A percentile compares a stretch with the other conserved stretches of the same genome.
phyloP scores from a whole-genome alignment of 1,140 invertebrate genomes.

The Bombus sibiricus region DNA sequence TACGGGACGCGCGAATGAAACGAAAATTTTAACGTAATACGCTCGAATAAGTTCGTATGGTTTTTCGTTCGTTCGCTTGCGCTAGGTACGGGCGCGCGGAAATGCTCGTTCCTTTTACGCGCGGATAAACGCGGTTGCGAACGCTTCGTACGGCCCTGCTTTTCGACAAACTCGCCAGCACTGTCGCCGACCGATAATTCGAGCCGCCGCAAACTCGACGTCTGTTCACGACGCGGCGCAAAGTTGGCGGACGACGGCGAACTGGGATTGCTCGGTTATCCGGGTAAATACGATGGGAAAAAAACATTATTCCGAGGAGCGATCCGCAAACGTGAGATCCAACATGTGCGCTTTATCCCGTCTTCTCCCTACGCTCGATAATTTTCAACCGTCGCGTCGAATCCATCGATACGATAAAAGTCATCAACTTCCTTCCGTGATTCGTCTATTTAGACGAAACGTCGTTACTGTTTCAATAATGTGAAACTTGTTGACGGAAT shows the following conservation, averaged over 20 bases:
- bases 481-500: too few relatives aligned
- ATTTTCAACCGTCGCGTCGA: not conserved
- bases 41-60: not conserved
- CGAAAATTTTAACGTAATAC: not conserved
- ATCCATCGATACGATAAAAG: not conserved
- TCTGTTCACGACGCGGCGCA: slow-evolving; percentile 64
- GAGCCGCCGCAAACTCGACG: slow-evolving; percentile 65
- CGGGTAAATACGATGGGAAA: slow-evolving; percentile 49
- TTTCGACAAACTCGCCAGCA: slow-evolving; percentile 66
- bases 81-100: not conserved
- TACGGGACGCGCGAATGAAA: slow-evolving; percentile 5
- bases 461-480: too few relatives aligned
- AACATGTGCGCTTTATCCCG: slow-evolving; percentile 12
- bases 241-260: slow-evolving; percentile 61
- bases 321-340: slow-evolving; percentile 41
- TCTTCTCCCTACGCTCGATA: not conserved
- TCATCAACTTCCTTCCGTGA: too few relatives aligned
- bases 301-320: slow-evolving; percentile 26
- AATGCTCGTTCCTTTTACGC: not conserved
- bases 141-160: slow-evolving; percentile 59
- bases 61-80: not conserved
- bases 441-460: too few relatives aligned
- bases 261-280: slow-evolving; percentile 58
- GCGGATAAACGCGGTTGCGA: not conserved
- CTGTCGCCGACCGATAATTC: slow-evolving; percentile 69